Evolutionary conservation across 1,140 invertebrate genomes (phyloP).

Genomic region (Xylocopa sonorina): DNA sequence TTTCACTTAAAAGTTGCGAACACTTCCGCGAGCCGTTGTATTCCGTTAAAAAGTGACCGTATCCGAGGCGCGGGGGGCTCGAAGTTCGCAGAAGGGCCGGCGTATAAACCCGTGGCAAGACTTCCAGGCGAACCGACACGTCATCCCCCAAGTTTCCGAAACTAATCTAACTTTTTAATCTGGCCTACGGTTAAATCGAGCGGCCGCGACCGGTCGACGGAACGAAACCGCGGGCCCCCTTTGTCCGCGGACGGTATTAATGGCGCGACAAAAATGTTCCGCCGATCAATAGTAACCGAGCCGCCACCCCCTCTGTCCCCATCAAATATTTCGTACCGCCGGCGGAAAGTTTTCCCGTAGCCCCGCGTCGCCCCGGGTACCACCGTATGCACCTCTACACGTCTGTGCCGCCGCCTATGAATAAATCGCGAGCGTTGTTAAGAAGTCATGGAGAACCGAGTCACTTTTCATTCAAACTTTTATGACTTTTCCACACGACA

Average conservation of each 20-base stretch:
- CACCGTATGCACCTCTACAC: slow-evolving; percentile 20
- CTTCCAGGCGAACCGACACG: background rate
- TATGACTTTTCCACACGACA: slow-evolving; percentile 70
- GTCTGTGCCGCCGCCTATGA: slow-evolving; percentile 66
- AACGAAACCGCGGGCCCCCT: slow-evolving; percentile 13
- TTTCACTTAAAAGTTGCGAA: too few species aligned
- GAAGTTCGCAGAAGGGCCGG: background rate
- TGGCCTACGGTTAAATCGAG: slow-evolving; percentile 43
- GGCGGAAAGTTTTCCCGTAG: slow-evolving; percentile 52
- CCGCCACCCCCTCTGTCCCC: background rate
- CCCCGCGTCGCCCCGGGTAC: slow-evolving; percentile 5
- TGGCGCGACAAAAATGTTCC: slow-evolving; percentile 43
- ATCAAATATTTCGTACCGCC: slow-evolving; percentile 51
- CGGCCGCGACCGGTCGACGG: slow-evolving; percentile 5
- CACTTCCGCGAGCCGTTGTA: too few species aligned
- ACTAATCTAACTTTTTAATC: slow-evolving; percentile 53
- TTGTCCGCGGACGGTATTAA: slow-evolving; percentile 41
- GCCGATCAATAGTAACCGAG: slow-evolving; percentile 45
- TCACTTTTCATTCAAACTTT: slow-evolving; percentile 73
- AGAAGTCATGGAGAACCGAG: slow-evolving; percentile 74
- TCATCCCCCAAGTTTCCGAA: slow-evolving; percentile 22
- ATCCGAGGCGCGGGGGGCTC: background rate
- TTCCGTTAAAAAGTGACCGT: background rate
- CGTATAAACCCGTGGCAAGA: background rate
- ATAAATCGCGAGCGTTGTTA: slow-evolving; percentile 66